Base-by-base conservation (phyloP, 2,888 invertebrate genomes). In the Synanthedon vespiformis region DNA sequence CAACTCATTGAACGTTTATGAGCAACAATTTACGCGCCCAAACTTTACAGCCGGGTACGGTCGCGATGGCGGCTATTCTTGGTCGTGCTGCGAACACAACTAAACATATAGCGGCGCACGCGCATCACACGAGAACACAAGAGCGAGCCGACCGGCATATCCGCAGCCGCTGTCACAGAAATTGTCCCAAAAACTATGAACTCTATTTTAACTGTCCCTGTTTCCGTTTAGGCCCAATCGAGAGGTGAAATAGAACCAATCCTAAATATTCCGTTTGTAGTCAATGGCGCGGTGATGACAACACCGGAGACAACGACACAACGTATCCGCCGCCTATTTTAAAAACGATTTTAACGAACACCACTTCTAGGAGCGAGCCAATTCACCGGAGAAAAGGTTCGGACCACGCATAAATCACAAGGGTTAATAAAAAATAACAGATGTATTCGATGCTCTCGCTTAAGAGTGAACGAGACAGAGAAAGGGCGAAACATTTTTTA, bases 71-170 rank as follows among this genome's bases (percentile, higher is more conserved):
- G 86, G 79, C 85, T 83, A 80, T 82, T 79, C 85, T 75, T 78
- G 82, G 62, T 75, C 77, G 78, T 77, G 80, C 68, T 81, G 68
- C 74, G 73, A 74, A 76, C 78, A 74, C 81, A 79, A 87, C 87
- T 87, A 79, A 80, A 74, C 74, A 73, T 72, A 74, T 72, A 67
- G 64, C 68, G 63, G 68, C 80, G 74, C 75, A 75, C 75, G 74
- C 82, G 81, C 85, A 76, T 61, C 76, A 71, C 68, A 70, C 70
- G 62, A 76, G 73, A 71, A 73, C 75, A 78, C 77, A 72, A 70
- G 72, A 70, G 34, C 34, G 70, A 74, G 70, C 64, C 70, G 71
- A 67, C 68, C 73, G 71, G 70, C 67, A 68, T 65, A 68, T 62
- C 56, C 51, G 62, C 64, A 54, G 62, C 62, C 61, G 68, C 69